Evolutionary conservation across 2,888 invertebrate genomes (phyloP), one percentile per base, ranked within the genome.

Genomic region (Julus scanicus): DNA sequence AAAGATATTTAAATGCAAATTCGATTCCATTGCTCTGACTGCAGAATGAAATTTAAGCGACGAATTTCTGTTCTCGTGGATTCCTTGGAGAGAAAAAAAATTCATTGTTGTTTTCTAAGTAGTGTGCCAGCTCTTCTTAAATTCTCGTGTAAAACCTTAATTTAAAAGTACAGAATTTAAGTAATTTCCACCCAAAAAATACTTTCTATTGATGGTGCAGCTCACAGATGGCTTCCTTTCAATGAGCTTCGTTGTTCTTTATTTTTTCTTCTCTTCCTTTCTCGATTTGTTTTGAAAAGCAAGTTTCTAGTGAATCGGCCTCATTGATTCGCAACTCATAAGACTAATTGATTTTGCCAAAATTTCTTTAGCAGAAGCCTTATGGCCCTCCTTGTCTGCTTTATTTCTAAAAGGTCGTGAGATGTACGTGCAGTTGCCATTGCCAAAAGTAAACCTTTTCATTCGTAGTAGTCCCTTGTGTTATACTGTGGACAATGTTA

Each of bases 401-500:
- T 57, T 17, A 57, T 57, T 57, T 57, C 57, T 57, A 57, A 57
- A 57, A 57, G 57, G 57, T 57, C 57, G 57, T 57, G 15, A 57
- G 0, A 17, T 5, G 57, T 57, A 57, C 57, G 57, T 57, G 57
- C 57, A n/a, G 13, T 15, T 57, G 11, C 57, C 57, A 57, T 57
- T 57, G 57, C 57, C 57, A 57, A 17, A 57, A 57, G 57, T 57
- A 57, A 57, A 57, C 57, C 57, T 57, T 57, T 57, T 57, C 57
- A 57, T 57, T 57, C 57, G 13, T 17, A 57, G 15, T 57, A 57
- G 57, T 57, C 57, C 57, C 57, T 57, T 57, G 57, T 57, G 57
- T 57, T 57, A 57, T 57, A 57, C 57, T 57, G 57, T 57, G 57
- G 57, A 57, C 57, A 57, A 57, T 57, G 57, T 57, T 57, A 57